Evolutionary conservation across 2,113 vertebrate genomes (phyloP), one percentile per base, ranked within the genome.

Genomic region (Pleuronectes platessa): DNA sequence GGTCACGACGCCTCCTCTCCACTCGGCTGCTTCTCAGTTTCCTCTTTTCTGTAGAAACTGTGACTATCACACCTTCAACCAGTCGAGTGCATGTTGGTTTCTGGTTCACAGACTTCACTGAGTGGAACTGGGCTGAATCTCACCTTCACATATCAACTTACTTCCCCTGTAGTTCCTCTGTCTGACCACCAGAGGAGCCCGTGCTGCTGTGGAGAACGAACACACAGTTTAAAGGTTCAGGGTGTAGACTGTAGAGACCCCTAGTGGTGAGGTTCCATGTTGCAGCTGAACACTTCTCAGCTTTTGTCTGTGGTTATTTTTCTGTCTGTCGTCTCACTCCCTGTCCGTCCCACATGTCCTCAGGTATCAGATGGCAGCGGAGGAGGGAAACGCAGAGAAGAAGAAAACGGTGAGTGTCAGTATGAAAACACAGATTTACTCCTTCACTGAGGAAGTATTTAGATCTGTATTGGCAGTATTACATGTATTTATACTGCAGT

Each of bases 301-400:
- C 24, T 24, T 24, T 2, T 24, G 0, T 35, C 17, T 14, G 13
- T 42, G n/a, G n/a, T n/a, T n/a, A n/a, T n/a, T n/a, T n/a, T n/a
- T 24, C 24, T 24, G 0, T 35, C 17, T 14, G 13, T 42, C 31
- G 14, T 66, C 31, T 2, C 10, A 2, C 18, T 62, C 10, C 14
- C 31, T 8, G 37, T 17, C 51, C 61, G 64, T 65, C 26, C 2
- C 40, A 15, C 5, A 3, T 31, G 27, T 24, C 56, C 47, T 56
- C 83, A 95, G 94, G 79, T 95, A 94, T 76, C 93, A 94, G 86
- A 83, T 91, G 79, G 94, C 94, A 60, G 93, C 93, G 60, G 94
- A 93, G 62, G 92, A 93, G 68, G 86, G 87, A 5, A 91, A 35
- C 10, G 47, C 71, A 51, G 93, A 94, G 65, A 92, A 82, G 77